A percentile compares a stretch with the other conserved stretches of the same genome.
phyloP scores from a whole-genome alignment of 2,888 invertebrate genomes.

The Rutpela maculata region DNA sequence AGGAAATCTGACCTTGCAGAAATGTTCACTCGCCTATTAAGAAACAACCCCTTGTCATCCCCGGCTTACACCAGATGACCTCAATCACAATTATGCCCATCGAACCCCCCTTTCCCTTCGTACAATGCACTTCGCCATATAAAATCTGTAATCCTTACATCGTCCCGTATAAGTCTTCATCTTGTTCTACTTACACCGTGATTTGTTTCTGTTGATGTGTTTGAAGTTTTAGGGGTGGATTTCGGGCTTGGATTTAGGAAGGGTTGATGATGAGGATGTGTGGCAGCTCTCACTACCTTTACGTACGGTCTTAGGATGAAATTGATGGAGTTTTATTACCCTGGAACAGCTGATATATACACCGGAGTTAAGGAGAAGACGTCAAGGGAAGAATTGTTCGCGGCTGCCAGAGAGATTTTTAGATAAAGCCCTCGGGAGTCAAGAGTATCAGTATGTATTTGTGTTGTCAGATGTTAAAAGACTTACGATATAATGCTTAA shows the following conservation, averaged over 20 bases:
- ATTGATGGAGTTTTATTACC: slow-evolving; percentile 49
- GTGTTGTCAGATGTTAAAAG: slow-evolving; percentile 28
- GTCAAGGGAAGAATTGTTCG: slow-evolving; percentile 42
- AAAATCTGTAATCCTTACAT: slow-evolving; percentile 66
- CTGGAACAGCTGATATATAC: slow-evolving; percentile 44
- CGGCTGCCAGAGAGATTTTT: slow-evolving; percentile 37
- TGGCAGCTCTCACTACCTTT: slow-evolving; percentile 57
- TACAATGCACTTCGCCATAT: slow-evolving; percentile 9
- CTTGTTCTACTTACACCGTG: slow-evolving; percentile 69
- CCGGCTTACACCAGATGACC: slow-evolving; percentile 5
- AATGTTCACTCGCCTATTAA: not conserved
- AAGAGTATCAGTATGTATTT: slow-evolving; percentile 33
- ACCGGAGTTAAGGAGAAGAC: slow-evolving; percentile 40
- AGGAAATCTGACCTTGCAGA: no score
- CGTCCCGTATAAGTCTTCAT: slow-evolving; percentile 71
- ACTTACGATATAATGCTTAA: slow-evolving; percentile 34
- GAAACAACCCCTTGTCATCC: not conserved
- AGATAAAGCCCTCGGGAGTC: slow-evolving; percentile 34
- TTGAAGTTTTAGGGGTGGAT: slow-evolving; percentile 68
- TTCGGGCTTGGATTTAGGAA: slow-evolving; percentile 66
- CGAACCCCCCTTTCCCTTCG: slow-evolving; percentile 21
- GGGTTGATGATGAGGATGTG: slow-evolving; percentile 70
- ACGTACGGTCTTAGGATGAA: slow-evolving; percentile 39
- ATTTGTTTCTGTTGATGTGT: slow-evolving; percentile 70
- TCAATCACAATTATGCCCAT: slow-evolving; percentile 36